These are phyloP conservation scores for Dichetophora obliterata DNA, from an alignment of 2,888 invertebrate genomes.

Conservation along the genomic window DNA sequence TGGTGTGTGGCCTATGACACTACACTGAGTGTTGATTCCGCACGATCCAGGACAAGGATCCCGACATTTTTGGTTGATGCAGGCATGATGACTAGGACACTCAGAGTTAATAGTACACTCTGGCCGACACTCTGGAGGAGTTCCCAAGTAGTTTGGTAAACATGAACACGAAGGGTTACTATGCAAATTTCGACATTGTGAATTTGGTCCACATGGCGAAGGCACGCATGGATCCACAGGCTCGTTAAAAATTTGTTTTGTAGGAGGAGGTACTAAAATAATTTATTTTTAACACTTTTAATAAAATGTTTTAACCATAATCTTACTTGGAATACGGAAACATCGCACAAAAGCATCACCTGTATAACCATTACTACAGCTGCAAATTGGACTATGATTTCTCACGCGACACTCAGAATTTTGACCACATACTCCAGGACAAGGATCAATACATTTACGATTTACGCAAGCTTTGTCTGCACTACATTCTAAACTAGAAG, in stretches of 20 bases:
- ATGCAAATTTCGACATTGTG: conserved; percentile 74
- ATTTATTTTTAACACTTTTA: neutral
- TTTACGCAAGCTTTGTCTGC: conserved; percentile 77
- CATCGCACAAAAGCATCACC: conserved; percentile 73
- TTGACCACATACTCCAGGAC: conserved; percentile 79
- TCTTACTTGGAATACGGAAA: conserved; percentile 70
- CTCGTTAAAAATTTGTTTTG: conserved; percentile 55
- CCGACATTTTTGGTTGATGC: conserved; percentile 80
- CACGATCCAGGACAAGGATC: conserved; percentile 79
- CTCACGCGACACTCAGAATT: conserved; percentile 81
- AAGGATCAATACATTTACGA: conserved; percentile 80
- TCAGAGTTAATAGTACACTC: conserved; percentile 83
- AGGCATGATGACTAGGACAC: conserved; percentile 78
- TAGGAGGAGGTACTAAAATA: conserved; percentile 50
- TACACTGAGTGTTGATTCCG: conserved; percentile 75
- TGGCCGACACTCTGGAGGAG: conserved; percentile 81
- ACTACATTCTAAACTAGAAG: conserved; percentile 80
- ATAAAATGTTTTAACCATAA: neutral
- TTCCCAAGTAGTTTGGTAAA: conserved; percentile 78
- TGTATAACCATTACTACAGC: conserved; percentile 76
- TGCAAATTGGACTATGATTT: conserved; percentile 82
- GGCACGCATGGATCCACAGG: conserved; percentile 77
- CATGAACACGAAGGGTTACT: conserved; percentile 77
- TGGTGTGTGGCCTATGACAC: conserved; percentile 78
- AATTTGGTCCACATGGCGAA: conserved; percentile 83